Percentiles rank a stretch among this genome's conserved stretches.
Conservation (phyloP, 1,140 invertebrate genomes). For the Neomicropteryx cornuta region DNA sequence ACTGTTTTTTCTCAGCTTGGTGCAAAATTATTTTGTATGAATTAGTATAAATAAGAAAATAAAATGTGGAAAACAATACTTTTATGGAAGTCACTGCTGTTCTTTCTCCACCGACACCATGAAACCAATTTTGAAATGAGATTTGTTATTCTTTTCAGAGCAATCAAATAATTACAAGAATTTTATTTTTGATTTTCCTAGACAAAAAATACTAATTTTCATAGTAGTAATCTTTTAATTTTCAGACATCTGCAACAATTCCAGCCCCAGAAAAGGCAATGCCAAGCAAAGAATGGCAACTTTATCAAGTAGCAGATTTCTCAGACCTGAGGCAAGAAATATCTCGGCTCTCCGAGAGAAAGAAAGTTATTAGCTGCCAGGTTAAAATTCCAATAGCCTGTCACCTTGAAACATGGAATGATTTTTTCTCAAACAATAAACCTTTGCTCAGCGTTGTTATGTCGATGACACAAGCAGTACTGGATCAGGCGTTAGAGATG, state of each 20-base stretch:
- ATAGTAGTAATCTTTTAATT: conserved; percentile 5
- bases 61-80: no score
- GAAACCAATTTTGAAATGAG: no score
- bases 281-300: conserved; percentile 26
- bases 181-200: no score
- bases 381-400: conserved; percentile 7
- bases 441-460: conserved; percentile 11
- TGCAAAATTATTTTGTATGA: no score
- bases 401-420: no score
- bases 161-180: no score
- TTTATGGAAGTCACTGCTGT: no score
- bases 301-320: conserved; percentile 24
- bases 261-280: conserved; percentile 17
- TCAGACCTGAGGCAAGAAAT: conserved; percentile 15
- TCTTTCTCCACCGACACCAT: no score
- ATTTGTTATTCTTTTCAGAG: no score
- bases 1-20: no score
- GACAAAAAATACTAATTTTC: no score
- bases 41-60: no score
- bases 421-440: conserved; percentile 9
- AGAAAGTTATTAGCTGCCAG: conserved; percentile 10
- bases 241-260: conserved; percentile 14
- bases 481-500: conserved; percentile 20
- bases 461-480: conserved; percentile 17
- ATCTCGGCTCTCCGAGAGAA: conserved; percentile 13